Evolutionary conservation across 1,140 invertebrate genomes (phyloP).

Genomic region (Melitaea cinxia): DNA sequence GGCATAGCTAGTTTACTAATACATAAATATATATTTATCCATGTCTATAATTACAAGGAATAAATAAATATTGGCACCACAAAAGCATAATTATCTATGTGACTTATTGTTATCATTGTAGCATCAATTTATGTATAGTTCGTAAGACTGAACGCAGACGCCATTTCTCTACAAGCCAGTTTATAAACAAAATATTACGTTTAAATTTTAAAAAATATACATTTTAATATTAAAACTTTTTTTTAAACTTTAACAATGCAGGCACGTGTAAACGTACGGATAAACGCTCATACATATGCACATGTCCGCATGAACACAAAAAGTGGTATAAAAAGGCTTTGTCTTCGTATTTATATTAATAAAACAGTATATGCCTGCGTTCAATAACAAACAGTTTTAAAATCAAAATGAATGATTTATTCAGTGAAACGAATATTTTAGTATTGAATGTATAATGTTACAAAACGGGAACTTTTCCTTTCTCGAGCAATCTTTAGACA

Average conservation of each 20-base stretch:
- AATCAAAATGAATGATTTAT: slow-evolving; percentile 4
- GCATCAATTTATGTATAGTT: slow-evolving; percentile 5
- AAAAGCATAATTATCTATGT: not conserved
- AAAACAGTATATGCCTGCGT: not conserved
- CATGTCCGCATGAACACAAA: not conserved
- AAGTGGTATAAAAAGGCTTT: not conserved
- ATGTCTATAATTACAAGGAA: no score
- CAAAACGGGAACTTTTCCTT: not conserved
- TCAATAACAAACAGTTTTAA: not conserved
- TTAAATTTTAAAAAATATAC: not conserved
- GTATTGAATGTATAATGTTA: not conserved
- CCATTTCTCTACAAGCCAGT: not conserved
- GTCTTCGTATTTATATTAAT: not conserved
- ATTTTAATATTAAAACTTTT: not conserved
- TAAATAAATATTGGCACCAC: not conserved
- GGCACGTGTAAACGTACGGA: no score
- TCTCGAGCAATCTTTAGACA: slow-evolving; percentile 1
- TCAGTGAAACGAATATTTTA: slow-evolving; percentile 7
- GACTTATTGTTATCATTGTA: not conserved
- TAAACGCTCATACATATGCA: not conserved
- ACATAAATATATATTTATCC: no score
- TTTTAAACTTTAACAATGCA: no score
- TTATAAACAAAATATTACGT: not conserved
- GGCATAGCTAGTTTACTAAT: no score
- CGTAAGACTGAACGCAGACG: not conserved